Evolutionary conservation across 1,140 invertebrate genomes (phyloP).

Genomic region (Pachypeltis micranthus): DNA sequence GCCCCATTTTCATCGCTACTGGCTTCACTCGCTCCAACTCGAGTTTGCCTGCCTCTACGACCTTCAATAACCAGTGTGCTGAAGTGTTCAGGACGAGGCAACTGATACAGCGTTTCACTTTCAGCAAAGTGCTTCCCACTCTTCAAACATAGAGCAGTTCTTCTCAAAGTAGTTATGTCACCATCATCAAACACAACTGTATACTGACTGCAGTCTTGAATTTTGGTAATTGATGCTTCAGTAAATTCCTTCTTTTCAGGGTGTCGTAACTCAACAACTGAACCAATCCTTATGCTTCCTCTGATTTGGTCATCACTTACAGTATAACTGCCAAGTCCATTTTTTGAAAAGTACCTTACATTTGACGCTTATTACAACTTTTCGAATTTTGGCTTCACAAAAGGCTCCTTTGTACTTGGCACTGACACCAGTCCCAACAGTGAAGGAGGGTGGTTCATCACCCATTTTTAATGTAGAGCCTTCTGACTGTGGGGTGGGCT

Average conservation of each 20-base stretch:
- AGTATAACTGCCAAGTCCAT: slow-evolving; percentile 60
- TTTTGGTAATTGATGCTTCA: slow-evolving; percentile 86
- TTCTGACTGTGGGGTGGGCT: no score
- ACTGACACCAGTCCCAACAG: slow-evolving; percentile 96
- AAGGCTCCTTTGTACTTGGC: slow-evolving; percentile 99
- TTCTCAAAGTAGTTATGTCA: slow-evolving; percentile 85
- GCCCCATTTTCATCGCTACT: no score
- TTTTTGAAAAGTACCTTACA: slow-evolving; percentile 82
- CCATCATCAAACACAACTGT: slow-evolving; percentile 99
- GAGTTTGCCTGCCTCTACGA: no score
- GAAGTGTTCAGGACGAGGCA: slow-evolving; percentile 89
- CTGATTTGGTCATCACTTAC: slow-evolving; percentile 84
- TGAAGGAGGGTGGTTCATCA: slow-evolving; percentile 85
- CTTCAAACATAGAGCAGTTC: slow-evolving; percentile 92
- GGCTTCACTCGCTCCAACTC: no score
- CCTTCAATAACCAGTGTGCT: slow-evolving; percentile 80
- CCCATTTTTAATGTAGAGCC: no score
- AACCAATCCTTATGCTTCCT: slow-evolving; percentile 65
- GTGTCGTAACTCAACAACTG: slow-evolving; percentile 75
- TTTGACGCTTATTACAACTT: slow-evolving; percentile 86
- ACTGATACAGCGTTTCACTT: slow-evolving; percentile 82
- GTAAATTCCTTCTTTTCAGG: slow-evolving; percentile 74
- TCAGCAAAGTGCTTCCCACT: slow-evolving; percentile 96
- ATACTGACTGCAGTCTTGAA: slow-evolving; percentile 94
- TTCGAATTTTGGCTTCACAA: slow-evolving; percentile 97